Conservation (phyloP, 2,888 invertebrate species). For the Andrena camellia region DNA sequence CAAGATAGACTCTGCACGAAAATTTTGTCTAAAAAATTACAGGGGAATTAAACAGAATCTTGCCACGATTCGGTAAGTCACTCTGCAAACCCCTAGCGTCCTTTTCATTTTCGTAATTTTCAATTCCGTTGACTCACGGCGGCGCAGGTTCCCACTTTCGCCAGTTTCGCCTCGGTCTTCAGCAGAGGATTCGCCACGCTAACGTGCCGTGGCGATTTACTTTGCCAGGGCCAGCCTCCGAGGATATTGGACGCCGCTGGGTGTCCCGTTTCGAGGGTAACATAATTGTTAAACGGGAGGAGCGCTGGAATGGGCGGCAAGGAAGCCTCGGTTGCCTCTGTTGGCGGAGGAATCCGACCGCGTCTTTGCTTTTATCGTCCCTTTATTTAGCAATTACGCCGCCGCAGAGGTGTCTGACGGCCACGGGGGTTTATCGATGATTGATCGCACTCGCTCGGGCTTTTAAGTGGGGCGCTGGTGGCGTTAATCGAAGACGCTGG, state of each 20-base stretch:
- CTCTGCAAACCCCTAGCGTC: too few species aligned
- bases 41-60: too few species aligned
- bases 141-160: neutral
- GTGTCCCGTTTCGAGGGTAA: conserved; percentile 5
- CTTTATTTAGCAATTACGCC: conserved; percentile 11
- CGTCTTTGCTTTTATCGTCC: neutral
- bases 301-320: neutral
- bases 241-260: conserved; percentile 3
- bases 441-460: neutral
- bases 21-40: too few species aligned
- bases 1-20: too few species aligned
- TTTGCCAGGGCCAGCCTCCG: conserved; percentile 5
- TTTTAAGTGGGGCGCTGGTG: conserved; percentile 1
- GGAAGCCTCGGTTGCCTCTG: neutral
- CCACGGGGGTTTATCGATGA: neutral
- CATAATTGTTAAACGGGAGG: conserved; percentile 14
- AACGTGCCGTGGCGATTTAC: conserved; percentile 20
- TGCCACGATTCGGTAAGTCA: too few species aligned
- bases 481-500: neutral
- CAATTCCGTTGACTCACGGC: too few species aligned
- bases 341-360: neutral
- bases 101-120: too few species aligned
- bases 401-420: neutral
- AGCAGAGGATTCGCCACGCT: conserved; percentile 6
- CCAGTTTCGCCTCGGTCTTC: too few species aligned